These are phyloP conservation scores for Brachylomia viminalis DNA, from an alignment of 2,888 invertebrate genomes.

Conservation along the genomic window DNA sequence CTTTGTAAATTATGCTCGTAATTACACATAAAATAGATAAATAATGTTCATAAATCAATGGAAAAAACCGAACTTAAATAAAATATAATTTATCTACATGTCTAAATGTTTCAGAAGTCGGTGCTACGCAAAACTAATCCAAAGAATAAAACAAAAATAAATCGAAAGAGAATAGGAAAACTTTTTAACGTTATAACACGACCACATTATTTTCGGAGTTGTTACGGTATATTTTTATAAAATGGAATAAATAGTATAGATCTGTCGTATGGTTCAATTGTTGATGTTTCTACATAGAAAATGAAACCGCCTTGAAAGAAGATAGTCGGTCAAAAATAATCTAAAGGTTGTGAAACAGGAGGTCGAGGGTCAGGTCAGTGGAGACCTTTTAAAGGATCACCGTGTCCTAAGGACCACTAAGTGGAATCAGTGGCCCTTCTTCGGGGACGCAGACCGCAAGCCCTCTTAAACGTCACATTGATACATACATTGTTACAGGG, in stretches of 20 bases:
- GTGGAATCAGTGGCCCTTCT: constrained; percentile 5
- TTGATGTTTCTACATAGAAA: background rate
- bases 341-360: background rate
- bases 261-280: background rate
- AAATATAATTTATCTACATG: background rate
- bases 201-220: background rate
- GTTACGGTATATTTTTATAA: background rate
- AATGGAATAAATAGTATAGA: background rate
- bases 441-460: constrained; percentile 4
- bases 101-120: constrained; percentile 10
- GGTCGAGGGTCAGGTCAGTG: background rate
- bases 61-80: background rate
- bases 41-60: background rate
- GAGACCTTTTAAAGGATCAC: constrained; percentile 26
- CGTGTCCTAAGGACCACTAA: constrained; percentile 15
- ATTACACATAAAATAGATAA: background rate
- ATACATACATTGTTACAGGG: background rate
- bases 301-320: background rate
- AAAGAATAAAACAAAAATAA: constrained; percentile 19
- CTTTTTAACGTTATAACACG: constrained; percentile 28
- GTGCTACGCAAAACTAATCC: background rate
- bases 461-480: background rate
- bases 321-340: background rate
- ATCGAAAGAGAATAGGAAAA: constrained; percentile 14
- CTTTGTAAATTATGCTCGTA: constrained; percentile 5